These are phyloP conservation scores for Diadema setosum DNA, from an alignment of 35 echinoderm and acorn worm species.

Conservation along the genomic window DNA sequence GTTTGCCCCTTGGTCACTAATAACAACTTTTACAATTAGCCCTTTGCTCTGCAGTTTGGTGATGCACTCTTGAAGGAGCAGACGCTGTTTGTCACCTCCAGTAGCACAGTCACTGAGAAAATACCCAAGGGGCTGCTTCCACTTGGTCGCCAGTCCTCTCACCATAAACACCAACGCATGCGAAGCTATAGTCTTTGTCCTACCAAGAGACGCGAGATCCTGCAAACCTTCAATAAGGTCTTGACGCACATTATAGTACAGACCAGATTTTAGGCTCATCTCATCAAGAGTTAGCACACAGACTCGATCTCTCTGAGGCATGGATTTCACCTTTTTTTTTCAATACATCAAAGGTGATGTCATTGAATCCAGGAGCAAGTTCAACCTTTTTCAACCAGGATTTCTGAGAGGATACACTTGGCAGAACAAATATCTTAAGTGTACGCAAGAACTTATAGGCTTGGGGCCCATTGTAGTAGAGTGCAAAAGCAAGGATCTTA, in stretches of 20 bases:
- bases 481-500: too few relatives aligned
- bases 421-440: not conserved
- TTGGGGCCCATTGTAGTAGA: too few relatives aligned
- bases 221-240: slow-evolving; percentile 4
- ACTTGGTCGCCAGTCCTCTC: not conserved
- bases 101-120: slow-evolving; percentile 6
- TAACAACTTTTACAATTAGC: slow-evolving; percentile 6
- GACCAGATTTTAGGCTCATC: not conserved
- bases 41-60: not conserved
- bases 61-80: not conserved
- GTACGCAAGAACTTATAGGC: too few relatives aligned
- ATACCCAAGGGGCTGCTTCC: slow-evolving; percentile 33
- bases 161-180: slow-evolving; percentile 22
- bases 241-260: not conserved
- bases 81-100: not conserved
- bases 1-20: slow-evolving; percentile 18
- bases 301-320: not conserved
- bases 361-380: not conserved
- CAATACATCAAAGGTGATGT: not conserved
- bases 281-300: slow-evolving; percentile 32
- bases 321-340: not conserved
- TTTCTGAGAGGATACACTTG: not conserved
- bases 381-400: slow-evolving; percentile 4
- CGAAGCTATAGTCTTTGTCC: not conserved
- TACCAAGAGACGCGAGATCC: not conserved